Conservation (phyloP, 2,797 vertebrate genomes). For the Corythornis leucogaster region DNA sequence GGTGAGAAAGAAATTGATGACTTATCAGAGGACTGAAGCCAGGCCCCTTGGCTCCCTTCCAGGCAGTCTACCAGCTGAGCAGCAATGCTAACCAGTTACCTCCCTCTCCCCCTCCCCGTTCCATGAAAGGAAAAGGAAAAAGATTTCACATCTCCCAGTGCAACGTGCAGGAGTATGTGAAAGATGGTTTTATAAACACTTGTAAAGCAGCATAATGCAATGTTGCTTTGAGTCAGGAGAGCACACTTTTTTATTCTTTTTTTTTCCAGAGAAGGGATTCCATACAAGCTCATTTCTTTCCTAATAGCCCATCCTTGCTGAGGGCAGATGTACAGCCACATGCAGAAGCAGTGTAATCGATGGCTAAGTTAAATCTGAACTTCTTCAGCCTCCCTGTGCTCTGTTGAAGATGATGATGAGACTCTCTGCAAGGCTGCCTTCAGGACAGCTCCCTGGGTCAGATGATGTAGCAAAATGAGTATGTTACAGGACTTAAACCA, state of each 20-base stretch:
- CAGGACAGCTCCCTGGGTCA: neutral
- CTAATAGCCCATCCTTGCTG: rapidly evolving
- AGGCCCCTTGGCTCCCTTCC: conserved; percentile 72
- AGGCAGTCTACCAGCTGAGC: conserved; percentile 74
- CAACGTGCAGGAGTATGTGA: neutral
- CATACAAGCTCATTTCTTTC: neutral
- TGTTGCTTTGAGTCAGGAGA: neutral
- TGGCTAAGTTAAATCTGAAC: neutral
- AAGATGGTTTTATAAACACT: conserved; percentile 22
- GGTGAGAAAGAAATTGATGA: conserved; percentile 85
- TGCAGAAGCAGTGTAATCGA: neutral
- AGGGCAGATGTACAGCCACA: neutral
- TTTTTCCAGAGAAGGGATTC: neutral
- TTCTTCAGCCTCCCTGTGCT: neutral
- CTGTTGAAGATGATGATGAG: neutral
- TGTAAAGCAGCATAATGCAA: neutral
- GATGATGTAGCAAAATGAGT: neutral
- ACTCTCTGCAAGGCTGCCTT: neutral
- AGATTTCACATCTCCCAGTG: conserved; percentile 18
- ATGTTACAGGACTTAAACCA: neutral
- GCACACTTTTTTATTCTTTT: neutral
- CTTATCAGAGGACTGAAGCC: conserved; percentile 80
- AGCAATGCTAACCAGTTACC: conserved; percentile 40
- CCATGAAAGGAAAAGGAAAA: conserved; percentile 50
- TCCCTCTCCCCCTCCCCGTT: conserved; percentile 29